Evolutionary conservation across 2,888 invertebrate species (phyloP).

Genomic region (Apamea epomidion): DNA sequence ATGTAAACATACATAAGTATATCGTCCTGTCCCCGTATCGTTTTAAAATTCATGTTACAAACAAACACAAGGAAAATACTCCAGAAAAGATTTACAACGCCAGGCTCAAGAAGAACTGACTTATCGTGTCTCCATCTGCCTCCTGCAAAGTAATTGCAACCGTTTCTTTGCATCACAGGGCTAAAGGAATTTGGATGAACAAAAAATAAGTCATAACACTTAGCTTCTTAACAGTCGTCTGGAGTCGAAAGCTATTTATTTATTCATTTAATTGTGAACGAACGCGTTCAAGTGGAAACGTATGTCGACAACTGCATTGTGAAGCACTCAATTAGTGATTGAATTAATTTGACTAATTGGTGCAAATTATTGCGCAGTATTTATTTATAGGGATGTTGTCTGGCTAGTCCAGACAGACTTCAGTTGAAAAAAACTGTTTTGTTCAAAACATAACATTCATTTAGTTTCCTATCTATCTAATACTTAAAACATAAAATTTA

Average conservation of each 20-base stretch:
- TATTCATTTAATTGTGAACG: slow-evolving; percentile 83
- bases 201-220: slow-evolving; percentile 70
- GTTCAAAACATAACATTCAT: background rate
- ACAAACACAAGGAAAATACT: background rate
- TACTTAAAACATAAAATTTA: background rate
- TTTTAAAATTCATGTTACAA: slow-evolving; percentile 7
- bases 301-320: slow-evolving; percentile 80
- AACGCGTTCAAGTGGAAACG: slow-evolving; percentile 79
- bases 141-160: slow-evolving; percentile 25
- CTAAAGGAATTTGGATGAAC: slow-evolving; percentile 17
- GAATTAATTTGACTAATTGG: slow-evolving; percentile 69
- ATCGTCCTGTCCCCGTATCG: background rate
- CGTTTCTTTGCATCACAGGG: slow-evolving; percentile 10
- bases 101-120: background rate
- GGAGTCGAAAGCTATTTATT: slow-evolving; percentile 81
- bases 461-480: background rate
- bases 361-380: slow-evolving; percentile 52
- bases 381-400: slow-evolving; percentile 33
- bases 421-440: background rate
- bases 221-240: slow-evolving; percentile 58
- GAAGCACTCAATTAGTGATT: slow-evolving; percentile 82
- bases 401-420: background rate
- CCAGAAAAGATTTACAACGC: slow-evolving; percentile 14
- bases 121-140: slow-evolving; percentile 6
- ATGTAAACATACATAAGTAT: background rate